Base-by-base conservation (phyloP, 2,888 invertebrate species). In the Noctua janthe region DNA sequence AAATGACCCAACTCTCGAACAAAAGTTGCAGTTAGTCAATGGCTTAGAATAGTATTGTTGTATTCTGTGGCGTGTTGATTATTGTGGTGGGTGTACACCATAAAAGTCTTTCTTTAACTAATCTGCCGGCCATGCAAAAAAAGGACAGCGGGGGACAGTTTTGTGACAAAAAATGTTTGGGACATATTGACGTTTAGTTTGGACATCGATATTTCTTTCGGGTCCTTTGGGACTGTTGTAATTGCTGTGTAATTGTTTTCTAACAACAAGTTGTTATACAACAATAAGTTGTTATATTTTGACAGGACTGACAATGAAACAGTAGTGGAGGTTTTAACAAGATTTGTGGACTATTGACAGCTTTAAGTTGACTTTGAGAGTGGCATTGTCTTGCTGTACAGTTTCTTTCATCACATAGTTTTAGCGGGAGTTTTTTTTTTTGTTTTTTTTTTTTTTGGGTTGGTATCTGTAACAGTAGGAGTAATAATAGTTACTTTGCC, bases 241-340 rank as follows among this genome's bases (percentile, higher is more conserved):
- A 94, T 94, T 93, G 92, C 82, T 90, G 82, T 90, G 91, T 94
- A 94, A 95, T 95, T 95, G 94, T 94, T 94, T 94, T 92, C 87
- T 90, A 90, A 92, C 92, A 91, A 93, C 91, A 91, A 91, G n/a
- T n/a, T n/a, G n/a, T n/a, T n/a, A n/a, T n/a, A n/a, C n/a, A n/a
- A n/a, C n/a, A n/a, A 89, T 87, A 88, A 91, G 90, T 93, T 92
- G 92, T 93, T 91, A 85, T 94, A 92, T 95, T 95, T 93, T 94
- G 94, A 94, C 93, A 83, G 85, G 71, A 76, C 78, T 76, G 84
- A 92, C 92, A 92, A 92, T 90, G 88, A 88, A 88, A 91, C 91
- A 91, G 91, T 91, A 89, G 91, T 74, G 80, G 85, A 73, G 82
- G 71, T 83, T 88, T 90, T 87, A 85, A 87, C 73, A 91, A 91